Evolutionary conservation across 2,113 vertebrate genomes (phyloP).

Genomic region (Melospiza georgiana): DNA sequence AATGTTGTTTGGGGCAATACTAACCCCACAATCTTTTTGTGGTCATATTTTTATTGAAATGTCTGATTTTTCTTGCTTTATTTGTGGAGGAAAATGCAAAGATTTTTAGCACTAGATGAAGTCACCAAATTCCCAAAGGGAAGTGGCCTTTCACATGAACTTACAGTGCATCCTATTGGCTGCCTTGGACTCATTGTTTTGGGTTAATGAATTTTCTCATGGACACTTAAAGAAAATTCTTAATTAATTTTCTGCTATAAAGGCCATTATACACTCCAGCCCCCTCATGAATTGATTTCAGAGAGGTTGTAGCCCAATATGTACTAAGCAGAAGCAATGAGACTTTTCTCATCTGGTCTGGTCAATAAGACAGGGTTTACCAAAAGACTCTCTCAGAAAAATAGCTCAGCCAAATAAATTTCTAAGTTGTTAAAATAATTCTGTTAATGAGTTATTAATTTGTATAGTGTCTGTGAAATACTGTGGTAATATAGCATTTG

Average conservation of each 20-base stretch:
- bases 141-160: not conserved
- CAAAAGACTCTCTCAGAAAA: not conserved
- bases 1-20: not conserved
- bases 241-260: not conserved
- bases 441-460: not conserved
- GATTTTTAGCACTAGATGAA: not conserved
- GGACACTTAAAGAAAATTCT: not conserved
- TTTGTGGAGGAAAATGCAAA: not conserved
- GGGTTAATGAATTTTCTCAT: not conserved
- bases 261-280: not conserved
- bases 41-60: not conserved
- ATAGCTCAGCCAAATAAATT: not conserved
- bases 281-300: not conserved
- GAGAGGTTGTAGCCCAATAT: not conserved
- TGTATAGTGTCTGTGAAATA: not conserved
- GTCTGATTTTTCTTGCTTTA: not conserved
- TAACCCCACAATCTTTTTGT: not conserved
- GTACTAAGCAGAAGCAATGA: not conserved
- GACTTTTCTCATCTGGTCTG: not conserved
- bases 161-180: not conserved
- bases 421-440: not conserved
- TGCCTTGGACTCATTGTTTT: not conserved
- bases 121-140: not conserved
- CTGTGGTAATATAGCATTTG: not conserved
- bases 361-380: not conserved